A percentile compares a stretch with the other conserved stretches of the same genome.
phyloP scores from a whole-genome alignment of 2,113 vertebrate genomes.

The Melanerpes aurifrons region DNA sequence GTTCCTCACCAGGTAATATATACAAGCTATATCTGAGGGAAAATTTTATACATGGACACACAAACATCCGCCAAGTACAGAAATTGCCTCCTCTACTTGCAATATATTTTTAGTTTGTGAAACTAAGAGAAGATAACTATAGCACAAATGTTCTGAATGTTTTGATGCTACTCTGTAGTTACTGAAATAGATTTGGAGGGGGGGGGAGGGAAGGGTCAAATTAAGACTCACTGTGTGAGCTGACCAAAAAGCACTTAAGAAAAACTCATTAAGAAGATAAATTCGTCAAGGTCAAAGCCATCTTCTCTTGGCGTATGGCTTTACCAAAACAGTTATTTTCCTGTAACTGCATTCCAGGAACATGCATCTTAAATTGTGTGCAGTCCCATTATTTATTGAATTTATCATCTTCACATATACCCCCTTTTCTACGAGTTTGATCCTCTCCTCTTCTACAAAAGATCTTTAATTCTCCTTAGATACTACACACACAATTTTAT shows the following conservation, averaged over 20 bases:
- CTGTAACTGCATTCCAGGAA: neutral
- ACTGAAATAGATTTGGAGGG: neutral
- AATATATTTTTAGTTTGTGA: neutral
- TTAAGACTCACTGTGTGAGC: neutral
- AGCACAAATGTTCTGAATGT: neutral
- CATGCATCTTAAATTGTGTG: neutral
- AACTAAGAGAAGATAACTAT: slow-evolving; percentile 12
- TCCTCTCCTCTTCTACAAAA: neutral
- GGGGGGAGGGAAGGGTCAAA: neutral
- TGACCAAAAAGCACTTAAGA: slow-evolving; percentile 18
- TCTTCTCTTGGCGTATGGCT: neutral
- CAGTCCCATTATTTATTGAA: neutral
- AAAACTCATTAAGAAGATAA: neutral
- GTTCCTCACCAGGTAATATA: neutral
- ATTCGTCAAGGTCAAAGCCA: neutral
- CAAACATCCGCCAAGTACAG: neutral
- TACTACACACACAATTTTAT: neutral
- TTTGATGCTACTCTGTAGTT: neutral
- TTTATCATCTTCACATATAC: neutral
- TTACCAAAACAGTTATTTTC: neutral
- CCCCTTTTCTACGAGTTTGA: neutral
- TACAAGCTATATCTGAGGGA: neutral
- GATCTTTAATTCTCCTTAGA: neutral
- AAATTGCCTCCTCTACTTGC: neutral
- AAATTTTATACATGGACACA: neutral